Percentiles rank a stretch among this genome's conserved stretches.
These are phyloP conservation scores for Hippocampus comes DNA, from an alignment of 2,113 vertebrate species.

Conservation along the genomic window DNA sequence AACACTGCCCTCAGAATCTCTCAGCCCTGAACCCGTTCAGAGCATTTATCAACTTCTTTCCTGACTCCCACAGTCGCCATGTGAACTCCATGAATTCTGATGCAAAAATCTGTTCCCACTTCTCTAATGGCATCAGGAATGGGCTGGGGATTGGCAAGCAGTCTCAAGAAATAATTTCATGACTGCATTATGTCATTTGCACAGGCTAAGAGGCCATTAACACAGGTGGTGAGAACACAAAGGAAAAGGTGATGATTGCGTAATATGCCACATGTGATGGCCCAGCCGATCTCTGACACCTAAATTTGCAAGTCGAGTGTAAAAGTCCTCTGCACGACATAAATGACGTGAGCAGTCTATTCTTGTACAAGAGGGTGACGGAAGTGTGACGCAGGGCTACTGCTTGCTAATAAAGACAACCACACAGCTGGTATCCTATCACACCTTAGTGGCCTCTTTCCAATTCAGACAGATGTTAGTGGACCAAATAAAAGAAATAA, in stretches of 20 bases:
- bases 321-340: background rate
- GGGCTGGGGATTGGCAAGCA: too few species aligned
- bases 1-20: too few species aligned
- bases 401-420: constrained; percentile 6
- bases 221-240: background rate
- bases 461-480: background rate
- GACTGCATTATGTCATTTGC: too few species aligned
- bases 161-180: too few species aligned
- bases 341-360: background rate
- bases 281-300: background rate
- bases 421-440: background rate
- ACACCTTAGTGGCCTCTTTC: background rate
- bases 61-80: too few species aligned
- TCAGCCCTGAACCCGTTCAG: too few species aligned
- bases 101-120: too few species aligned
- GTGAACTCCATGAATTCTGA: too few species aligned
- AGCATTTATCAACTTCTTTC: too few species aligned
- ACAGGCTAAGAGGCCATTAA: background rate
- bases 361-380: constrained; percentile 4
- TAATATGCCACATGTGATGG: background rate
- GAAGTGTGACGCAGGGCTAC: background rate
- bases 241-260: constrained; percentile 8
- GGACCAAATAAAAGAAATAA: background rate
- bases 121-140: too few species aligned
- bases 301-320: background rate